phyloP scores from a whole-genome alignment of 2,797 vertebrate species.

The Hoplostethus atlanticus region DNA sequence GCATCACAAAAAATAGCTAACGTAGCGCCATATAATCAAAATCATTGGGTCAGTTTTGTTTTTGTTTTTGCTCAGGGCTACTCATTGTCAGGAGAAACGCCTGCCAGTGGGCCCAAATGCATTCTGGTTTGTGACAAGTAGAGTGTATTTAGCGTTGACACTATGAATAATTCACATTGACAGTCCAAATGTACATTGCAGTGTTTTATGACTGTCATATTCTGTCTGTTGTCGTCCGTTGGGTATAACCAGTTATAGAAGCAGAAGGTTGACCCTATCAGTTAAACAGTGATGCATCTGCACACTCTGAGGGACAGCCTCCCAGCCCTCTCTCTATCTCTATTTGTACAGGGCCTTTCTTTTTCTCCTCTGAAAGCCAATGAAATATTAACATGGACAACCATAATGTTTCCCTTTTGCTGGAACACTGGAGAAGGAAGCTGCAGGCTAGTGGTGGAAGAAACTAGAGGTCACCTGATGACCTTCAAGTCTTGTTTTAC shows the following conservation, averaged over 20 bases:
- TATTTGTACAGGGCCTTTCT: constrained; percentile 21
- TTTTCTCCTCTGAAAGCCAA: constrained; percentile 24
- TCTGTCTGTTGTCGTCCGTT: constrained; percentile 17
- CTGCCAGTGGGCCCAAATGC: neutral
- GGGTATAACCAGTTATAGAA: constrained; percentile 29
- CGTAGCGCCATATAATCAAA: constrained; percentile 26
- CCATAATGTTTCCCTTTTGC: constrained; percentile 13
- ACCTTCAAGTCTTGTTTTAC: neutral
- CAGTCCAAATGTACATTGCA: constrained; percentile 27
- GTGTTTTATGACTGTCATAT: constrained; percentile 20
- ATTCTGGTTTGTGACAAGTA: constrained; percentile 5
- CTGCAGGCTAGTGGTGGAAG: constrained; percentile 33
- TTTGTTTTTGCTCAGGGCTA: neutral
- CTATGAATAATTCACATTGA: constrained; percentile 51
- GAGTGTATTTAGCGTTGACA: constrained; percentile 27
- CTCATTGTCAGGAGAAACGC: neutral
- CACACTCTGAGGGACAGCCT: constrained; percentile 24
- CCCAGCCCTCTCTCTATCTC: constrained; percentile 33
- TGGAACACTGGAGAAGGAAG: constrained; percentile 15
- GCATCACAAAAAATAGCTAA: constrained; percentile 40
- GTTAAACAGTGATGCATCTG: constrained; percentile 72
- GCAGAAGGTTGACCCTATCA: constrained; percentile 16
- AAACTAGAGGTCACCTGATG: constrained; percentile 15
- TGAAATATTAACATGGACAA: constrained; percentile 69
- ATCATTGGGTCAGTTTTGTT: neutral